A percentile compares a stretch with the other conserved stretches of the same genome.
Conservation (phyloP, 2,113 vertebrate species). For the Stegostoma tigrinum region DNA sequence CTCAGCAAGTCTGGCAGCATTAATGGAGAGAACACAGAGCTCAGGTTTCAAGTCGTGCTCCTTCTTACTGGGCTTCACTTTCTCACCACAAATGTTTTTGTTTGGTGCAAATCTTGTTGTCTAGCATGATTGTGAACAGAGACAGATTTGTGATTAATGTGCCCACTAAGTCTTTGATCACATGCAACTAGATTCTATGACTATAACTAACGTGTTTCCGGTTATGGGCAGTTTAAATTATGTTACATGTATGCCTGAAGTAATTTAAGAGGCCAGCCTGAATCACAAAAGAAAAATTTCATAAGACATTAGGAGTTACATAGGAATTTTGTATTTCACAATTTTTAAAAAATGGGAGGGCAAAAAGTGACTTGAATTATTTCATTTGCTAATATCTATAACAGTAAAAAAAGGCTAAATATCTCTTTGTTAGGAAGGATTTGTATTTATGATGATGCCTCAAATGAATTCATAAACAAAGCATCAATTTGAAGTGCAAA, state of each 20-base stretch:
- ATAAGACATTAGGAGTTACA: not conserved
- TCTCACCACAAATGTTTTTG: too few relatives aligned
- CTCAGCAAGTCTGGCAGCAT: too few relatives aligned
- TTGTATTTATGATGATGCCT: not conserved
- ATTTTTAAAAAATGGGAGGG: not conserved
- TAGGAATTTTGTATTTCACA: not conserved
- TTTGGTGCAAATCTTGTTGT: not conserved
- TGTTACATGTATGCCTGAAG: too few relatives aligned
- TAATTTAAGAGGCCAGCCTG: too few relatives aligned
- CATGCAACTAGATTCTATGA: too few relatives aligned
- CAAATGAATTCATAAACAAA: not conserved
- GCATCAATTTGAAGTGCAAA: not conserved
- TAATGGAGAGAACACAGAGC: too few relatives aligned
- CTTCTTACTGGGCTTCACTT: too few relatives aligned
- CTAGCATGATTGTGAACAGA: not conserved
- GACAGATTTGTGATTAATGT: not conserved
- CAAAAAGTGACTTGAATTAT: not conserved
- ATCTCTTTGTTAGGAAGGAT: not conserved
- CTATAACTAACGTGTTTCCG: too few relatives aligned
- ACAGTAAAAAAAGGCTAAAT: not conserved
- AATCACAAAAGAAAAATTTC: not conserved
- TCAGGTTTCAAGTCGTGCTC: too few relatives aligned
- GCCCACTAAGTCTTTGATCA: too few relatives aligned
- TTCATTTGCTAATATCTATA: not conserved
- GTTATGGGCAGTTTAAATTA: too few relatives aligned